These are phyloP conservation scores for Vidua chalybeata DNA, from an alignment of 2,113 vertebrate species.

Conservation along the genomic window DNA sequence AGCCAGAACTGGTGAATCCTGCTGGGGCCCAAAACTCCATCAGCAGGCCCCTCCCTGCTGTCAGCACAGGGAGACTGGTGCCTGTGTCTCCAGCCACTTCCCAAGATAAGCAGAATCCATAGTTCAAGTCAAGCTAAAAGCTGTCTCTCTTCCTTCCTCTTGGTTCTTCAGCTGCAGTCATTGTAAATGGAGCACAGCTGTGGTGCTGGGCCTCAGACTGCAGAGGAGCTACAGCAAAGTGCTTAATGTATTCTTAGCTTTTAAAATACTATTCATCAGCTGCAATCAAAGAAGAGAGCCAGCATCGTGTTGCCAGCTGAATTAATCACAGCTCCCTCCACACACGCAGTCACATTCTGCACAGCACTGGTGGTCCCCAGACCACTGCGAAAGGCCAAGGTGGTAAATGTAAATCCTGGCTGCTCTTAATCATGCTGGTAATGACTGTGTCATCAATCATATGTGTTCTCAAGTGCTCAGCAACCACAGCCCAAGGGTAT, in stretches of 20 bases:
- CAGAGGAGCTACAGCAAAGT: slow-evolving; percentile 5
- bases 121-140: not conserved
- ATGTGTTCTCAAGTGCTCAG: slow-evolving; percentile 37
- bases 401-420: slow-evolving; percentile 60
- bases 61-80: not conserved
- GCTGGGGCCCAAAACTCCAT: not conserved
- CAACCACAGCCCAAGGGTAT: slow-evolving; percentile 38
- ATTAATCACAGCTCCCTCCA: slow-evolving; percentile 36
- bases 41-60: not conserved
- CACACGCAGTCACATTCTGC: not conserved
- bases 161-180: slow-evolving; percentile 23
- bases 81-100: not conserved
- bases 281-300: slow-evolving; percentile 44
- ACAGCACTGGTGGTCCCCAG: not conserved
- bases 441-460: slow-evolving; percentile 55
- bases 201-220: slow-evolving; percentile 11
- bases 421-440: slow-evolving; percentile 41
- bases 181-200: slow-evolving; percentile 16
- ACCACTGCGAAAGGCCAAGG: slow-evolving; percentile 47
- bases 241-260: slow-evolving; percentile 56
- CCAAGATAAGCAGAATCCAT: not conserved
- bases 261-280: slow-evolving; percentile 59
- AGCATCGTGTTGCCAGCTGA: slow-evolving; percentile 31
- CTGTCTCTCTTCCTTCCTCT: not conserved
- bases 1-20: not conserved